Evolutionary conservation across 2,113 vertebrate species (phyloP).

Genomic region (Elephas maximus): DNA sequence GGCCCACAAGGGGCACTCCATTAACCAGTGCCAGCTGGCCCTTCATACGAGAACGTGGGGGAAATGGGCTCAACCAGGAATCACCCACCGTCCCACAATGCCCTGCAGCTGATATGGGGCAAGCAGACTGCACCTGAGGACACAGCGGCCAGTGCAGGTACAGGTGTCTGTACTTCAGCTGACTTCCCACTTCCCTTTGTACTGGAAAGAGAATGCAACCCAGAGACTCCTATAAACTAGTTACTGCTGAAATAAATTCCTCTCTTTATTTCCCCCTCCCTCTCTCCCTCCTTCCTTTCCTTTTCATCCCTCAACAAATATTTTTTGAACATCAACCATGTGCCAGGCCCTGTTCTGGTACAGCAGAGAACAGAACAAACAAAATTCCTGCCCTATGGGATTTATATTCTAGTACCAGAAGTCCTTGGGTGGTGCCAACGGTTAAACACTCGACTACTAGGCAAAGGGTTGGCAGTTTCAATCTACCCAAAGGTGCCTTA

Average conservation of each 20-base stretch:
- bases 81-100: accelerated
- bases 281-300: background rate
- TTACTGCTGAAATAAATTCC: background rate
- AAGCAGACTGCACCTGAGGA: background rate
- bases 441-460: background rate
- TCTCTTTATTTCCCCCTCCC: background rate
- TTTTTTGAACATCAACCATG: background rate
- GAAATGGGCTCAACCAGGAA: background rate
- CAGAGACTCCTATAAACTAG: background rate
- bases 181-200: background rate
- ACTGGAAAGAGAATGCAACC: background rate
- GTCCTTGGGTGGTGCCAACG: background rate
- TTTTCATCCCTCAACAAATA: background rate
- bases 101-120: background rate
- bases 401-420: background rate
- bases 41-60: background rate
- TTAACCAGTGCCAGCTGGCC: background rate
- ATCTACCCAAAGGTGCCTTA: background rate
- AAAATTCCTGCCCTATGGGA: background rate
- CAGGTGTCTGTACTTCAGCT: background rate
- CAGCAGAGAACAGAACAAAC: background rate
- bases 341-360: background rate
- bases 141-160: accelerated
- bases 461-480: background rate
- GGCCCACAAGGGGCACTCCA: background rate